These are phyloP conservation scores for Brachionus angularis DNA, from an alignment of 1,140 invertebrate species.

Conservation along the genomic window DNA sequence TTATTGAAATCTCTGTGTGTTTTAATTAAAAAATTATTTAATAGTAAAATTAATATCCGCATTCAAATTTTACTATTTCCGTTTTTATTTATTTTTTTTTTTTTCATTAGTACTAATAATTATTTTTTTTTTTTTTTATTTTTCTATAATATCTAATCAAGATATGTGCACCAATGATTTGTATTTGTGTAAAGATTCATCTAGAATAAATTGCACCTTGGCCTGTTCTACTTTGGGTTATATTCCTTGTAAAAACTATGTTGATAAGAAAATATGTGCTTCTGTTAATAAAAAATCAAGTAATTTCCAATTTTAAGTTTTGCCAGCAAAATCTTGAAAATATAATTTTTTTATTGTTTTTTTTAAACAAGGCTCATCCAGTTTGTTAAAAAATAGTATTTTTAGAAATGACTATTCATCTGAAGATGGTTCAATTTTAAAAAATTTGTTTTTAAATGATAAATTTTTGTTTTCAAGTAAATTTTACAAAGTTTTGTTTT, in stretches of 20 bases:
- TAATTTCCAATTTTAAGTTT: conserved; percentile 24
- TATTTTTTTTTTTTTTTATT: neutral
- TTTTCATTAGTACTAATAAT: conserved; percentile 3
- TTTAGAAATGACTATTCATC: neutral
- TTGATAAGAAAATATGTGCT: conserved; percentile 24
- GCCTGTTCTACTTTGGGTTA: conserved; percentile 38
- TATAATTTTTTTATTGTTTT: neutral
- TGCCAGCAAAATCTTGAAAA: neutral
- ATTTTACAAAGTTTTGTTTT: neutral
- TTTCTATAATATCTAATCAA: too few relatives aligned
- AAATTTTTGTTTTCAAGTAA: conserved; percentile 23
- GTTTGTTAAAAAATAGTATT: neutral
- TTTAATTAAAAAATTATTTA: too few relatives aligned
- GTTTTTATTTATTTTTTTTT: conserved; percentile 3
- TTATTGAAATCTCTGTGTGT: too few relatives aligned
- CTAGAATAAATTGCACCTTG: conserved; percentile 34
- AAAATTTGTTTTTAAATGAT: neutral
- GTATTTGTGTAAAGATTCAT: conserved; percentile 41
- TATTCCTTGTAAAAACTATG: conserved; percentile 41
- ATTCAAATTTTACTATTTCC: neutral
- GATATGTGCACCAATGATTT: conserved; percentile 43
- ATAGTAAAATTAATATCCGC: too few relatives aligned
- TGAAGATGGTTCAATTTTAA: neutral
- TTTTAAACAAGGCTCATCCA: too few relatives aligned
- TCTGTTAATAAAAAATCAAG: conserved; percentile 1